Evolutionary conservation across 2,888 invertebrate genomes (phyloP).

Genomic region (Agonum fuliginosum): DNA sequence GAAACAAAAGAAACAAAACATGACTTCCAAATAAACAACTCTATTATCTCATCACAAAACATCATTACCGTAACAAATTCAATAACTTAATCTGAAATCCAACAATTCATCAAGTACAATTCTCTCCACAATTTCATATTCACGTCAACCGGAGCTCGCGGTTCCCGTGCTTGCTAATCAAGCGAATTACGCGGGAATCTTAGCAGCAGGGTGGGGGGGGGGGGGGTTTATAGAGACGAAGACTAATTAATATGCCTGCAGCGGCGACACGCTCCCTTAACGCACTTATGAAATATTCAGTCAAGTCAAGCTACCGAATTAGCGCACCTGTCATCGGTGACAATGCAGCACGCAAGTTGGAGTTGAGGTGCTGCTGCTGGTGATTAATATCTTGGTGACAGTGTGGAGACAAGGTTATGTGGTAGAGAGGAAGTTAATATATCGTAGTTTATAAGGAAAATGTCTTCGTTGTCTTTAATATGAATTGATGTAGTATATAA

Average conservation of each 20-base stretch:
- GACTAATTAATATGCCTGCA: conserved; percentile 70
- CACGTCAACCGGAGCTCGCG: not conserved
- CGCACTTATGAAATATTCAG: conserved; percentile 71
- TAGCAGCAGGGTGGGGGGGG: conserved; percentile 69
- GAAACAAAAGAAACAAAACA: too few species aligned
- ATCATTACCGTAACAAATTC: not conserved
- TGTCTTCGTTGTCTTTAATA: too few species aligned
- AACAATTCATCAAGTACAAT: not conserved
- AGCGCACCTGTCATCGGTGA: conserved; percentile 68
- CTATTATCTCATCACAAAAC: too few species aligned
- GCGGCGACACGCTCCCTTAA: conserved; percentile 67
- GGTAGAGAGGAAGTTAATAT: not conserved
- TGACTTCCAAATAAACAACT: too few species aligned
- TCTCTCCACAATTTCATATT: not conserved
- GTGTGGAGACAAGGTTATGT: not conserved
- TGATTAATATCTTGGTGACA: conserved; percentile 68
- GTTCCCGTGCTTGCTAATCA: conserved; percentile 64
- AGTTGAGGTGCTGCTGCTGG: conserved; percentile 64
- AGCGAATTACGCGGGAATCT: conserved; percentile 70
- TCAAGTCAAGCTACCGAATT: conserved; percentile 67
- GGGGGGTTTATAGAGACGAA: conserved; percentile 64
- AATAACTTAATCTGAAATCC: not conserved
- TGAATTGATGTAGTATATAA: too few species aligned
- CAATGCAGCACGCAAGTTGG: conserved; percentile 66
- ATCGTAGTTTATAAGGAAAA: not conserved